These are phyloP conservation scores for Quadriops clusia DNA, from an alignment of 2,888 invertebrate genomes.

Conservation along the genomic window DNA sequence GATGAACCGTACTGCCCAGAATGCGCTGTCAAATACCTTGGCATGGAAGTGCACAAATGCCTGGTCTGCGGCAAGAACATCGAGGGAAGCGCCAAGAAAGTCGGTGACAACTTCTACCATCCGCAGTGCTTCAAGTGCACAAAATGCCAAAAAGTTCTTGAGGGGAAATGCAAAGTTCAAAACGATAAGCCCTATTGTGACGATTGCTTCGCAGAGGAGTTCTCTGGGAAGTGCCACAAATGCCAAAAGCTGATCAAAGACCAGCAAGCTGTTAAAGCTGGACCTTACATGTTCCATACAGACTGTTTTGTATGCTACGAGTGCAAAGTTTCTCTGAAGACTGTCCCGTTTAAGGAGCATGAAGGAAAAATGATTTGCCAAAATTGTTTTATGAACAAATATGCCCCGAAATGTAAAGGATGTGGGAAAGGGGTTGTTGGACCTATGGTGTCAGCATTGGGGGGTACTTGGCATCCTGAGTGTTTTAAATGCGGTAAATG, in stretches of 20 bases:
- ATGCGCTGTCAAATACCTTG: no score
- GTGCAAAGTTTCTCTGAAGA: slow-evolving; percentile 72
- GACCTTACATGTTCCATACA: slow-evolving; percentile 84
- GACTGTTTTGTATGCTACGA: slow-evolving; percentile 84
- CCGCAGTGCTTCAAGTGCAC: slow-evolving; percentile 90
- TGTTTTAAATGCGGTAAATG: slow-evolving; percentile 78
- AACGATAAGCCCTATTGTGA: slow-evolving; percentile 79
- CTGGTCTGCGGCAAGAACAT: slow-evolving; percentile 46
- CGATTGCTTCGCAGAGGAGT: slow-evolving; percentile 73
- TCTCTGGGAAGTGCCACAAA: slow-evolving; percentile 80
- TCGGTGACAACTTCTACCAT: slow-evolving; percentile 87
- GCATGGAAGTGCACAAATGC: no score
- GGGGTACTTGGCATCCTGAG: slow-evolving; percentile 88
- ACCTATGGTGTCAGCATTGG: slow-evolving; percentile 77
- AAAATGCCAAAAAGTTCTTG: slow-evolving; percentile 79
- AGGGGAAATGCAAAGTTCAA: slow-evolving; percentile 82
- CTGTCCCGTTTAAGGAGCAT: slow-evolving; percentile 81
- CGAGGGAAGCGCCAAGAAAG: slow-evolving; percentile 60
- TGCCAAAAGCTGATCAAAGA: slow-evolving; percentile 81
- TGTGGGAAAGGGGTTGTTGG: slow-evolving; percentile 45
- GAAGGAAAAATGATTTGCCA: slow-evolving; percentile 76
- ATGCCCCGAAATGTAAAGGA: slow-evolving; percentile 78
- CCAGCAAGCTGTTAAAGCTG: slow-evolving; percentile 70
- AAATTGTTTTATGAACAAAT: slow-evolving; percentile 71
- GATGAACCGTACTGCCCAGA: slow-evolving; percentile 11